A percentile compares a stretch with the other conserved stretches of the same genome.
Conservation (phyloP, 2,113 vertebrate species). For the Epinephelus lanceolatus region DNA sequence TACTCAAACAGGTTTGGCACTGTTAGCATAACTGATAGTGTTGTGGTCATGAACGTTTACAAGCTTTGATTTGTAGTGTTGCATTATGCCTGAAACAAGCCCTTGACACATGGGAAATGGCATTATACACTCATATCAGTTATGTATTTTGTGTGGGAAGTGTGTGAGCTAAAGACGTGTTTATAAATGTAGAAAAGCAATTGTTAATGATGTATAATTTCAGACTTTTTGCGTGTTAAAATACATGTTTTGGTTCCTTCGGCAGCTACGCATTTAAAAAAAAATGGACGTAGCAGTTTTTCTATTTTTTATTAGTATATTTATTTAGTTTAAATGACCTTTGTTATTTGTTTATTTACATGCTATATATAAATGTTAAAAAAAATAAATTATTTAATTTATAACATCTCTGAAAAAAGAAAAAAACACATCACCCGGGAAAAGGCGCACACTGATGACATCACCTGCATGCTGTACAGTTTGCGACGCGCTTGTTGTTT, state of each 20-base stretch:
- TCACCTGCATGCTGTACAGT: fast-evolving
- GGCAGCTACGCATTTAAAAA: background rate
- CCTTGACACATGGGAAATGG: background rate
- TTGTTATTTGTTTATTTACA: too few species aligned
- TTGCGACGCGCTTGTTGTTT: slow-evolving; percentile 57
- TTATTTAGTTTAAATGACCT: too few species aligned
- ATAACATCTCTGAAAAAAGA: too few species aligned
- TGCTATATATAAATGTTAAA: too few species aligned
- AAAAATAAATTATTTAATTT: too few species aligned
- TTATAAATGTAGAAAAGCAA: background rate
- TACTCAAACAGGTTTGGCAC: background rate
- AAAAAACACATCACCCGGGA: background rate
- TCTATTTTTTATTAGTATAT: too few species aligned
- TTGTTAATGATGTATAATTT: background rate
- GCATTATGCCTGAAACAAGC: background rate
- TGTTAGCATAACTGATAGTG: background rate
- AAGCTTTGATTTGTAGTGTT: background rate
- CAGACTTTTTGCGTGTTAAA: background rate
- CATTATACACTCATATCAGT: too few species aligned
- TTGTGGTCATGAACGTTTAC: background rate
- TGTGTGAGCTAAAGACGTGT: background rate
- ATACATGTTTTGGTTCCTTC: background rate
- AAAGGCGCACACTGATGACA: slow-evolving; percentile 68
- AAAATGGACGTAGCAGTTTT: too few species aligned
- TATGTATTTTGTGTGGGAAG: background rate